Evolutionary conservation across 2,888 invertebrate species (phyloP), one percentile per base, ranked within the genome.

Genomic region (Opisthograptis luteolata): DNA sequence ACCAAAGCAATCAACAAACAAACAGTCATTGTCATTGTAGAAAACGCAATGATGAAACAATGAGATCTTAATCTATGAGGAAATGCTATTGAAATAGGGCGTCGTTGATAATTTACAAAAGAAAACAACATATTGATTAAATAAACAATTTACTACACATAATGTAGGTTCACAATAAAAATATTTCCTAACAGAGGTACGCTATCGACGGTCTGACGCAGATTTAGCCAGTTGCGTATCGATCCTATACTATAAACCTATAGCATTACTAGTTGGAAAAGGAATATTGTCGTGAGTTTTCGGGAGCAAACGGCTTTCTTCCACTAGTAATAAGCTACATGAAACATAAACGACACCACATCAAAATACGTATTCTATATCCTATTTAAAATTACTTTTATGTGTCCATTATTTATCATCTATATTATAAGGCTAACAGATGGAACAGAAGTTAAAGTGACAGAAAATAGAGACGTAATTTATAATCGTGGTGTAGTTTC

Each of bases 111-210:
- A n/a, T n/a, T n/a, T n/a, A n/a, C 13, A 14, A 67, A 81, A 68
- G 68, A 70, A 87, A 87, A 81, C 78, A 65, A 68, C 66, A 49
- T 62, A 67, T 64, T 81, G 84, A 87, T 89, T 88, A 89, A 89
- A 89, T 89, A 89, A 90, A 90, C 89, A 90, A 87, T 90, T 90
- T 90, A 90, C 89, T 90, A 90, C 89, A 88, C 87, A 79, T 86
- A 84, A 85, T 87, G 89, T 90, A 89, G 89, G 88, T 87, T 87
- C 81, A 90, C 87, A 87, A 87, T 89, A 87, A 89, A 87, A 88
- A 86, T 87, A 86, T 83, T 79, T 66, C 75, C 85, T 86, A 88
- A 86, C 83, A 84, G 83, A 87, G 86, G 83, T 88, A 83, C 79
- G 80, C 79, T 79, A 77, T 73, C 70, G 60, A 63, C 70, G 72